Base-by-base conservation (phyloP, 1,140 invertebrate species). In the Drosophila rhopaloa region DNA sequence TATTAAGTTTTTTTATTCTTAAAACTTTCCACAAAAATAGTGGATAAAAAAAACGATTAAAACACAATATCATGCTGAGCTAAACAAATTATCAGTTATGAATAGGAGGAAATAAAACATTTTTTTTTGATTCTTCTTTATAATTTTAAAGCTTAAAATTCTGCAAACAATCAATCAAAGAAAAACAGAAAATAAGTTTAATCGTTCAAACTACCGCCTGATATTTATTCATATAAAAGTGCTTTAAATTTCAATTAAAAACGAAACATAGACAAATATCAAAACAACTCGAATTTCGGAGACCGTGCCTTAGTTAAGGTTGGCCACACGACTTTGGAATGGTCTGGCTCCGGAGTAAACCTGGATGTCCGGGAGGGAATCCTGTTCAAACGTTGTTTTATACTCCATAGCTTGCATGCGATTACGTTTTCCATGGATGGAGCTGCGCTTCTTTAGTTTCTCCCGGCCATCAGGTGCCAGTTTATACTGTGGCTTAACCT, bases 381-480 rank as follows among this genome's bases (percentile, higher is more conserved):
- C 65, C 3, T 6, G 16, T 7, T 51, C 41, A 14, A 68, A 40
- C 1, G 32, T 4, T 0, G 48, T 46, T n/a, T 48, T 7, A 0
- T 54, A 10, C 5, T 81, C 59, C 38, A 55, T 16, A 6, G n/a
- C 4, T 0, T 32, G 37, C 32, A 54, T 76, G 9, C 11, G 27
- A 8, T 61, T n/a, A 7, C n/a, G 14, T 4, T 11, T 32, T 0
- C 1, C 38, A 0, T 50, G 6, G 0, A 50, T 13, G 0, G 43
- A 63, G 32, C 82, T 86, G 24, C 83, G 83, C 53, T 88, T 88
- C 8, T 35, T 51, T 0, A 86, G n/a, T 37, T 86, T 86, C 13
- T 86, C 82, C 71, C 66, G 73, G 4, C 59, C 47, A 24, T 44
- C 58, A 4, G 14, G 47, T n/a, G 7, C 27, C 0, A 27, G 2